Base-by-base conservation (phyloP, 2,797 vertebrate species). In the Peromyscus melanophrys region DNA sequence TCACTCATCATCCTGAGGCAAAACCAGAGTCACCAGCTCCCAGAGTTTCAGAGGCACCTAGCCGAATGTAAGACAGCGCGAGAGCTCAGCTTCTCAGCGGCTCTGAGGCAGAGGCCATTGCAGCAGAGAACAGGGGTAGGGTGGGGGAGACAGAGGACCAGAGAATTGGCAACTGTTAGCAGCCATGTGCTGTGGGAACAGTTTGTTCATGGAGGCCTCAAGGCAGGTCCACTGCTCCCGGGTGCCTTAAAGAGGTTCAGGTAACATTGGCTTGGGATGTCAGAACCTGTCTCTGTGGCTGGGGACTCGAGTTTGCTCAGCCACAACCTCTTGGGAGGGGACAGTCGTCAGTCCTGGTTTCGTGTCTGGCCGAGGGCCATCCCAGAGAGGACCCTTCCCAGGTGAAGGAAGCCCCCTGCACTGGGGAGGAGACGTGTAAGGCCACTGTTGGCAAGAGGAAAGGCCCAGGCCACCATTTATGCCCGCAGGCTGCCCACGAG, bases 371-470 rank as follows among this genome's bases (percentile, higher is more conserved):
- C 81, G 8, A 34, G 73, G 49, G 46, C 29, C 55, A 46, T 65
- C 27, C 7, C 0, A 13, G 23, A 43, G 46, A 84, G 27, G 76
- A 17, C 37, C 76, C 65, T 69, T 85, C 4, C 2, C 0, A 73
- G 78, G n/a, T 16, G 12, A 43, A 57, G 90, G 81, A 89, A 52
- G 65, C 4, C 59, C 71, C 43, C 27, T 27, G 7, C 4, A 25
- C 71, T 37, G n/a, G 52, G 34, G 21, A 81, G 61, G n/a, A 61
- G 46, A 90, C 95, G 83, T 3, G 2, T 95, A 97, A 97, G 97
- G 97, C 97, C 85, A 95, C 90, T 90, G 83, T 29, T 92, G 96
- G 94, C 89, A 43, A 65, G 46, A 97, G 89, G 89, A 95, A 89
- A 81, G 94, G 43, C 57, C 91, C 76, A n/a, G 11, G 77, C 71